Percentiles rank a stretch among this genome's conserved stretches.
Evolutionary conservation across 2,888 invertebrate species (phyloP).

Genomic region (Teinopalpus imperialis): DNA sequence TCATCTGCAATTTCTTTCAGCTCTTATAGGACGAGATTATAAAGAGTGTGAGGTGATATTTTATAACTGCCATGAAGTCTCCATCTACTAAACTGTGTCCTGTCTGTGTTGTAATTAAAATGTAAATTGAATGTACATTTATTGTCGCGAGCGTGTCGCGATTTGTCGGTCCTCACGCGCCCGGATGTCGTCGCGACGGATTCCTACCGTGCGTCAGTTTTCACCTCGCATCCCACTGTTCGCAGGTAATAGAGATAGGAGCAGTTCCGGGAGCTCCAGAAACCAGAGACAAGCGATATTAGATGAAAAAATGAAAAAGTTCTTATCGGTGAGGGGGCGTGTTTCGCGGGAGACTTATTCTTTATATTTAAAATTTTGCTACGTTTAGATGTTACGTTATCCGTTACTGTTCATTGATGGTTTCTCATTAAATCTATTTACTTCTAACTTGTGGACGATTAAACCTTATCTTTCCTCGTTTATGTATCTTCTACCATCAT

Average conservation of each 20-base stretch:
- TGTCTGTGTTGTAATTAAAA: background rate
- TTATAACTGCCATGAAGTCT: background rate
- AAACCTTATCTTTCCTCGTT: conserved; percentile 32
- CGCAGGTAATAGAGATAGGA: conserved; percentile 85
- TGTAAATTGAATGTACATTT: conserved; percentile 1
- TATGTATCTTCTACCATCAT: conserved; percentile 29
- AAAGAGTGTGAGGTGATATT: background rate
- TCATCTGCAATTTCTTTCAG: conserved; percentile 16
- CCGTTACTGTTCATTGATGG: conserved; percentile 51
- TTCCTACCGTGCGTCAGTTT: conserved; percentile 39
- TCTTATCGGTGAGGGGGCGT: conserved; percentile 91
- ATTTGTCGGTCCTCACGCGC: conserved; percentile 54
- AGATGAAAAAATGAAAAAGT: conserved; percentile 96
- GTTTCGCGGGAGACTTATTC: conserved; percentile 58
- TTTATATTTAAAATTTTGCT: conserved; percentile 64
- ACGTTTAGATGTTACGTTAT: conserved; percentile 69
- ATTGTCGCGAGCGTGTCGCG: conserved; percentile 50
- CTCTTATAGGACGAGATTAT: conserved; percentile 1
- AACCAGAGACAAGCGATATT: conserved; percentile 93
- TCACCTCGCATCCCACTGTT: conserved; percentile 75
- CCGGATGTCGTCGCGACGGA: conserved; percentile 50
- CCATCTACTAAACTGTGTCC: background rate
- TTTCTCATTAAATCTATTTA: conserved; percentile 37
- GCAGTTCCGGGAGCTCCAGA: conserved; percentile 84
- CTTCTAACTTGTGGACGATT: conserved; percentile 25